These are phyloP conservation scores for Pasiphila rectangulata DNA, from an alignment of 2,888 invertebrate genomes.

Conservation along the genomic window DNA sequence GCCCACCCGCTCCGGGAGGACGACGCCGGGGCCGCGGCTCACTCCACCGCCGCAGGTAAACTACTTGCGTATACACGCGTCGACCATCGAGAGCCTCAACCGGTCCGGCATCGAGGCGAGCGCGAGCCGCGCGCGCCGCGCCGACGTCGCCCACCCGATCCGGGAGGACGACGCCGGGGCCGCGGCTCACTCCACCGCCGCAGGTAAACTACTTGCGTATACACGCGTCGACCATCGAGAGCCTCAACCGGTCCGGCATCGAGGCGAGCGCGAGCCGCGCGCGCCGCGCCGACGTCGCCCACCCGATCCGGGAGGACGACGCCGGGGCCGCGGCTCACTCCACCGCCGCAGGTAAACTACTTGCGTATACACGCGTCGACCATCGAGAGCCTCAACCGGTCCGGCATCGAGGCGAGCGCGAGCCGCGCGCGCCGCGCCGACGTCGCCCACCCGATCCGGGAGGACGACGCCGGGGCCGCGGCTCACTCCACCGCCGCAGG, in stretches of 20 bases:
- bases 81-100: constrained; percentile 88
- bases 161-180: constrained; percentile 55
- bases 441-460: constrained; percentile 68
- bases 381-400: constrained; percentile 87
- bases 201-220: too few relatives aligned
- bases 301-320: constrained; percentile 76
- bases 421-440: constrained; percentile 82
- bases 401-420: constrained; percentile 89
- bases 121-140: constrained; percentile 83
- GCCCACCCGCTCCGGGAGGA: constrained; percentile 73
- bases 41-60: constrained; percentile 33
- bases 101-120: constrained; percentile 90
- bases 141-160: constrained; percentile 61
- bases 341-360: constrained; percentile 36
- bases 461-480: constrained; percentile 25
- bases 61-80: too few relatives aligned
- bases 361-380: constrained; percentile 91
- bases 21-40: constrained; percentile 23
- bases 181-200: constrained; percentile 23
- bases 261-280: constrained; percentile 89
- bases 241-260: constrained; percentile 87
- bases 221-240: constrained; percentile 89
- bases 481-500: constrained; percentile 38
- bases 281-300: constrained; percentile 60
- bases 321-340: constrained; percentile 21